These are phyloP conservation scores for Tylochromis polylepis DNA, from an alignment of 2,113 vertebrate genomes.

Conservation along the genomic window DNA sequence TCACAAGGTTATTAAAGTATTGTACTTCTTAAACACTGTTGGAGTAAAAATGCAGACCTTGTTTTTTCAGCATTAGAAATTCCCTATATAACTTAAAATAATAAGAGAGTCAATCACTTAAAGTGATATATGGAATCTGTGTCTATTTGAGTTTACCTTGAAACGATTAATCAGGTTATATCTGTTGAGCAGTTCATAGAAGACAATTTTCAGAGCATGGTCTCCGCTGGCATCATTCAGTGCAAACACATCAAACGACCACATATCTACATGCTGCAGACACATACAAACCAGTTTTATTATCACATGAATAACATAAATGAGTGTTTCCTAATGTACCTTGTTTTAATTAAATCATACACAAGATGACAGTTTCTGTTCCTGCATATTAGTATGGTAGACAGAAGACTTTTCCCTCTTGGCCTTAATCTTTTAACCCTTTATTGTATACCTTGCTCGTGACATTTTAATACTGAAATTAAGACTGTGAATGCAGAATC, in stretches of 20 bases:
- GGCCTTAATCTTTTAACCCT: not conserved
- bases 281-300: not conserved
- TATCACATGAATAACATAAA: not conserved
- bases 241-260: conserved; percentile 96
- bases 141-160: conserved; percentile 78
- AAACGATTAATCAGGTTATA: conserved; percentile 93
- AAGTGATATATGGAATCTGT: not conserved
- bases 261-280: conserved; percentile 85
- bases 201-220: conserved; percentile 93
- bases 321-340: not conserved
- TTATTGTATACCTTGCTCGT: not conserved
- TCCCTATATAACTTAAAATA: not conserved
- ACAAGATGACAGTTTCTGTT: not conserved
- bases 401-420: not conserved
- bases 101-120: not conserved
- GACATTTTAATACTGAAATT: not conserved
- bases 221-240: conserved; percentile 90
- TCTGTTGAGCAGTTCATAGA: conserved; percentile 93
- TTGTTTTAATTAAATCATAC: not conserved
- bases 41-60: not conserved
- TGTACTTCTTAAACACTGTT: not conserved
- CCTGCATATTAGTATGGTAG: not conserved
- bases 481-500: not conserved
- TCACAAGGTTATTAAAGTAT: not conserved
- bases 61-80: not conserved